Evolutionary conservation across 2,113 vertebrate species (phyloP), one percentile per base, ranked within the genome.

Genomic region (Eira barbara): DNA sequence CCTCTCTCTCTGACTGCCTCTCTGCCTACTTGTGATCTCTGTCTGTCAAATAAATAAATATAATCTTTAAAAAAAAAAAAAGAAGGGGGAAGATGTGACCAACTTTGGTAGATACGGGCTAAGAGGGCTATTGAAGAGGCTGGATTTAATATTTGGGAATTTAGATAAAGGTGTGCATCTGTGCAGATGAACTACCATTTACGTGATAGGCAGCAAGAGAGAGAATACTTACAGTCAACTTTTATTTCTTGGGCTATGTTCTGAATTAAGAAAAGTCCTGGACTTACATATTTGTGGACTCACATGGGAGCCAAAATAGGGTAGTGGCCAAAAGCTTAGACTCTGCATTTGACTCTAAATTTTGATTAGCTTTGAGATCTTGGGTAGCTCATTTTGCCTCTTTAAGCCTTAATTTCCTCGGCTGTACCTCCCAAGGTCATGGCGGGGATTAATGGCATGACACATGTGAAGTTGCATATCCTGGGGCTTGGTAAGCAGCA

Each of bases 201-300:
- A 89, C 27, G 0, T 71, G n/a, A 69, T 10, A 76, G 82, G 15
- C 15, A 61, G 91, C 21, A 88, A 91, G 45, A 92, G 69, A 89
- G 96, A 45, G 31, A 81, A 20, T 61, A 81, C 29, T 82, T 81
- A 74, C 10, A 45, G 34, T 10, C 61, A 82, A 74, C 61, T 95
- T 96, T 80, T 7, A 82, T 90, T 93, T 94, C 65, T 97, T 97
- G 14, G 49, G 57, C 65, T n/a, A 74, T 27, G 63, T 73, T 91
- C 71, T 65, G 73, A 85, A 34, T 85, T 78, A 95, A 34, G 36
- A 93, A 95, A 90, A 87, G 4, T 36, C 67, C 55, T 39, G 20
- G n/a, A 52, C 18, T 82, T 73, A 27, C 5, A 0, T 36, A 88
- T 47, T 6, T 82, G 47, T 78, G 21, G 17, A 63, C 57, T 89